Evolutionary conservation across 2,888 invertebrate genomes (phyloP).

Genomic region (Itoplectis maculator): DNA sequence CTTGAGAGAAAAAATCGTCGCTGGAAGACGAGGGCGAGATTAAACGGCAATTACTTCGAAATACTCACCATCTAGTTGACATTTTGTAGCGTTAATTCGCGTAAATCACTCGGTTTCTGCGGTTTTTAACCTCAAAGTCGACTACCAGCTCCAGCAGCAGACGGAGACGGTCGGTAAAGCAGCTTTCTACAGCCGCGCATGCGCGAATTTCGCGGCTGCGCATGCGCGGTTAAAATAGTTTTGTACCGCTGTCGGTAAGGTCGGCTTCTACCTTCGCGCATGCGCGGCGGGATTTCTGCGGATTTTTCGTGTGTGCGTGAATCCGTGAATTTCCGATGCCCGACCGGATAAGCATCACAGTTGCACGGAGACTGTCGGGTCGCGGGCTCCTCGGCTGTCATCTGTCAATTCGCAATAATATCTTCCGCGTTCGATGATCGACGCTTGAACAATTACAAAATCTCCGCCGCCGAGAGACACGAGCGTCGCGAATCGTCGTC

Average conservation of each 20-base stretch:
- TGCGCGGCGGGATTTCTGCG: background rate
- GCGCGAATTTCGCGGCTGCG: too few species aligned
- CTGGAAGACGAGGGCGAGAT: background rate
- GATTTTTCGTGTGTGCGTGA: background rate
- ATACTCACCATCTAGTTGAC: conserved; percentile 77
- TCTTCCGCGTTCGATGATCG: conserved; percentile 12
- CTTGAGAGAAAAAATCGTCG: background rate
- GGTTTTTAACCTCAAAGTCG: conserved; percentile 25
- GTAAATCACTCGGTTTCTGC: background rate
- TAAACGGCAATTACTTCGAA: background rate
- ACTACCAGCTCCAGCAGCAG: background rate
- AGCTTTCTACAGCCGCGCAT: too few species aligned
- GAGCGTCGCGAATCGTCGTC: background rate
- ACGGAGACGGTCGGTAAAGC: too few species aligned
- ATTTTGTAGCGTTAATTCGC: conserved; percentile 61
- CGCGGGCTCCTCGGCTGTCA: conserved; percentile 38
- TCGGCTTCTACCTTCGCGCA: background rate
- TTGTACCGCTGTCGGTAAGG: too few species aligned
- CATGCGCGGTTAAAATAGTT: too few species aligned
- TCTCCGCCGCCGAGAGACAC: background rate
- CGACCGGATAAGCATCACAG: conserved; percentile 31
- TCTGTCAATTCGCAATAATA: conserved; percentile 50
- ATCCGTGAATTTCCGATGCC: conserved; percentile 5
- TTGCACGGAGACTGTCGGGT: conserved; percentile 25
- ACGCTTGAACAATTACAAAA: background rate